Evolutionary conservation across 1,140 invertebrate species (phyloP).

Genomic region (Anoplophora glabripennis): DNA sequence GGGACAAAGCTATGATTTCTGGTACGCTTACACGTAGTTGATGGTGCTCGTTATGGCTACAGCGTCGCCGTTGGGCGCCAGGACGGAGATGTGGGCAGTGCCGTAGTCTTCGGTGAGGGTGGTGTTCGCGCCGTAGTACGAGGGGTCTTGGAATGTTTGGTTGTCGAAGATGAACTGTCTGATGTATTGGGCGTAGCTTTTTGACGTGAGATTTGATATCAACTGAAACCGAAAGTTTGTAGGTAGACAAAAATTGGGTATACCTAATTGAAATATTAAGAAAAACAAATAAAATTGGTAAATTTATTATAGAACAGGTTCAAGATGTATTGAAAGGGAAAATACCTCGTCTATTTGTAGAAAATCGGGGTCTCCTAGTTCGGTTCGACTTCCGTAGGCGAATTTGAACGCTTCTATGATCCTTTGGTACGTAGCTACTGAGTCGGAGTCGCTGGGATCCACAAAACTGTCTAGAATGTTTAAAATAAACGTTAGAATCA

Average conservation of each 20-base stretch:
- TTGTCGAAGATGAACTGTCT: constrained; percentile 59
- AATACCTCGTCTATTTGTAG: constrained; percentile 29
- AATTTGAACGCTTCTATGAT: constrained; percentile 92
- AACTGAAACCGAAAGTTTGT: constrained; percentile 52
- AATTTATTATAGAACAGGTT: not conserved
- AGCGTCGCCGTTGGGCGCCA: constrained; percentile 86
- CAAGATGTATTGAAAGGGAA: not conserved
- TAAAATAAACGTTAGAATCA: constrained; percentile 76
- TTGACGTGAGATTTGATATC: constrained; percentile 61
- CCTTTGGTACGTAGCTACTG: constrained; percentile 63
- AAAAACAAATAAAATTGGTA: not conserved
- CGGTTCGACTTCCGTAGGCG: constrained; percentile 82
- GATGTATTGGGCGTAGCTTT: constrained; percentile 62
- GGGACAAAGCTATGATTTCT: too few relatives aligned
- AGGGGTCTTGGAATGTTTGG: constrained; percentile 62
- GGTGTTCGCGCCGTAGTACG: constrained; percentile 66
- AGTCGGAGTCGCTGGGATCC: constrained; percentile 39
- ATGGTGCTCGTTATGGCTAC: constrained; percentile 90
- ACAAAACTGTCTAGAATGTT: constrained; percentile 72
- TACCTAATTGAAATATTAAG: not conserved
- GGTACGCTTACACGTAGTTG: constrained; percentile 74
- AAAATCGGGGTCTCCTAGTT: constrained; percentile 77
- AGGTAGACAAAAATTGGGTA: not conserved
- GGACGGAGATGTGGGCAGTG: constrained; percentile 86
- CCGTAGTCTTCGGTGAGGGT: constrained; percentile 68